Percentiles rank a stretch among this genome's conserved stretches.
Conservation (phyloP, 2,113 vertebrate genomes). For the Empidonax traillii region DNA sequence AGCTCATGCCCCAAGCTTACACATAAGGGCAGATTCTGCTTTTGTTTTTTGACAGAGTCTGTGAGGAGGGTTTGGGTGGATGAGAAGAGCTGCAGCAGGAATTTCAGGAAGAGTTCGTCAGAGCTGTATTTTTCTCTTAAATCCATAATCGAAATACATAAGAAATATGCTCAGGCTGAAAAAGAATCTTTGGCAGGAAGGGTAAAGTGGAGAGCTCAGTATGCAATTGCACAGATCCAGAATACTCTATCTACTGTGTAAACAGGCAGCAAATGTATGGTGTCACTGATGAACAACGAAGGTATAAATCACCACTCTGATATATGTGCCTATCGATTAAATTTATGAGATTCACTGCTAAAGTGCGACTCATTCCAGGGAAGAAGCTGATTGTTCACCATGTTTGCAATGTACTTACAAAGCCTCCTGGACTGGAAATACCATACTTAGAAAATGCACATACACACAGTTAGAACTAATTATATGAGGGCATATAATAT, state of each 20-base stretch:
- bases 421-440: neutral
- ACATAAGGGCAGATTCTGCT: neutral
- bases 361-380: neutral
- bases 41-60: neutral
- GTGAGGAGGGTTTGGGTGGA: neutral
- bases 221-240: neutral
- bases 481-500: neutral
- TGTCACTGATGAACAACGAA: neutral
- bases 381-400: neutral
- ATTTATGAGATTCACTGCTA: neutral
- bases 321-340: neutral
- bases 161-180: neutral
- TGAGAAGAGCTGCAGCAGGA: neutral
- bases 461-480: neutral
- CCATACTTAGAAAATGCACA: neutral
- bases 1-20: neutral
- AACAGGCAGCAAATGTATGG: neutral
- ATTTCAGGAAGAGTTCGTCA: neutral
- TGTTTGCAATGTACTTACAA: neutral
- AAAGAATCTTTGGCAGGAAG: neutral
- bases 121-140: neutral
- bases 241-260: neutral
- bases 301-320: constrained; percentile 17
- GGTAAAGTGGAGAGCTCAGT: neutral
- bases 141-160: neutral